Conservation (phyloP, 1,140 invertebrate genomes). For the Heterodera schachtii region DNA sequence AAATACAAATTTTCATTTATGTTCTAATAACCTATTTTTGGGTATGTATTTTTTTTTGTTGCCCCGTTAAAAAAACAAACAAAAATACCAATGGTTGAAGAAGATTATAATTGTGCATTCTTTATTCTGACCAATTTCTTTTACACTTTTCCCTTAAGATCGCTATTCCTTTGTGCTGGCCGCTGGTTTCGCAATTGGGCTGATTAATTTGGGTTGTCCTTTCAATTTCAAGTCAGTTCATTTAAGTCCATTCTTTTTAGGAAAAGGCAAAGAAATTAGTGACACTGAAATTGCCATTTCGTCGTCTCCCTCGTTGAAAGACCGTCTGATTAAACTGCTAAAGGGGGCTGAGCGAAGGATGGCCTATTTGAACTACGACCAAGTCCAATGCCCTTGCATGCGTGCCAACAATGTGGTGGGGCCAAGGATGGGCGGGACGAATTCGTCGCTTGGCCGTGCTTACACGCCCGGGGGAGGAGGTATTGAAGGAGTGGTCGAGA, state of each 20-base stretch:
- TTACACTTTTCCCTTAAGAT: constrained; percentile 4
- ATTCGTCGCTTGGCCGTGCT: constrained; percentile 11
- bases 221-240: too few relatives aligned
- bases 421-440: constrained; percentile 2
- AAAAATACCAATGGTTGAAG: too few relatives aligned
- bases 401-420: not conserved
- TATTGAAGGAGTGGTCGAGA: constrained; percentile 1
- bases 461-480: constrained; percentile 20
- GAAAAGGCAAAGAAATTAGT: constrained; percentile 37
- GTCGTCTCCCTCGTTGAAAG: constrained; percentile 28
- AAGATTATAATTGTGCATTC: too few relatives aligned
- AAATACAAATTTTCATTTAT: too few relatives aligned
- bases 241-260: constrained; percentile 8
- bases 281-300: constrained; percentile 42
- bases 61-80: too few relatives aligned
- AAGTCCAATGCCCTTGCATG: constrained; percentile 26
- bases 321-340: constrained; percentile 40
- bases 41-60: too few relatives aligned
- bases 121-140: too few relatives aligned
- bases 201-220: constrained; percentile 49
- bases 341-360: constrained; percentile 39
- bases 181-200: constrained; percentile 46
- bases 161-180: constrained; percentile 49
- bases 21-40: too few relatives aligned
- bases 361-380: constrained; percentile 37